Percentiles rank a stretch among this genome's conserved stretches.
These are phyloP conservation scores for Aphelinus certus DNA, from an alignment of 1,140 invertebrate species.

Conservation along the genomic window DNA sequence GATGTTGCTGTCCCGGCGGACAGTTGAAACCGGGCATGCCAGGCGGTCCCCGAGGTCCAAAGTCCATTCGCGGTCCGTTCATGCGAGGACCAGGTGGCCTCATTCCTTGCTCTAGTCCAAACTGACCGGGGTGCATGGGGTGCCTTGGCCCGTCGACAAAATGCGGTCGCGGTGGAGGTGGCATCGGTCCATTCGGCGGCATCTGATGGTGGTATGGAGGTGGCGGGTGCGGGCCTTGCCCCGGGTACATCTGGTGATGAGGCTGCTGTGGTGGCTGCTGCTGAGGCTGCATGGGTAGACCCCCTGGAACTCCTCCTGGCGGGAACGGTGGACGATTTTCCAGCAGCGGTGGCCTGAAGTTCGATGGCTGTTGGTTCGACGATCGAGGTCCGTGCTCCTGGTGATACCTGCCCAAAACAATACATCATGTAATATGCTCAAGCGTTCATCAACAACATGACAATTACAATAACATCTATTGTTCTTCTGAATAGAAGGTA, in stretches of 20 bases:
- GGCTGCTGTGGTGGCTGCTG: constrained; percentile 25
- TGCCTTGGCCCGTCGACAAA: constrained; percentile 39
- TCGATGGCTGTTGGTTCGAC: constrained; percentile 47
- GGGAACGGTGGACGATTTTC: constrained; percentile 52
- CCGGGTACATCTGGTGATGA: constrained; percentile 43
- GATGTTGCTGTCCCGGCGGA: constrained; percentile 47
- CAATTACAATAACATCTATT: too few relatives aligned
- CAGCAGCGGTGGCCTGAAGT: constrained; percentile 53
- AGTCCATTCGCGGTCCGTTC: constrained; percentile 48
- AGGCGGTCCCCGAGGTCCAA: constrained; percentile 42
- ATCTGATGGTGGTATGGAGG: constrained; percentile 42
- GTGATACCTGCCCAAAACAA: constrained; percentile 37
- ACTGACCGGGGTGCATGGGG: constrained; percentile 46
- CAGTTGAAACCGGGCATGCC: constrained; percentile 45
- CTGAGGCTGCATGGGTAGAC: constrained; percentile 40
- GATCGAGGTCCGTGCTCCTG: constrained; percentile 30
- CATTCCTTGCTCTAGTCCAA: constrained; percentile 32
- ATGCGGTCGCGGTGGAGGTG: constrained; percentile 39
- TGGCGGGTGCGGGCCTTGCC: constrained; percentile 46
- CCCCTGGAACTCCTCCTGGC: constrained; percentile 26
- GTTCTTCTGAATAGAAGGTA: too few relatives aligned
- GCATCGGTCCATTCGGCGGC: constrained; percentile 43
- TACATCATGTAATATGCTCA: neutral
- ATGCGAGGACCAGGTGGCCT: constrained; percentile 27
- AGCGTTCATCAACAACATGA: too few relatives aligned